Conservation (phyloP, 2,888 invertebrate genomes). For the Torymus tubicola region DNA sequence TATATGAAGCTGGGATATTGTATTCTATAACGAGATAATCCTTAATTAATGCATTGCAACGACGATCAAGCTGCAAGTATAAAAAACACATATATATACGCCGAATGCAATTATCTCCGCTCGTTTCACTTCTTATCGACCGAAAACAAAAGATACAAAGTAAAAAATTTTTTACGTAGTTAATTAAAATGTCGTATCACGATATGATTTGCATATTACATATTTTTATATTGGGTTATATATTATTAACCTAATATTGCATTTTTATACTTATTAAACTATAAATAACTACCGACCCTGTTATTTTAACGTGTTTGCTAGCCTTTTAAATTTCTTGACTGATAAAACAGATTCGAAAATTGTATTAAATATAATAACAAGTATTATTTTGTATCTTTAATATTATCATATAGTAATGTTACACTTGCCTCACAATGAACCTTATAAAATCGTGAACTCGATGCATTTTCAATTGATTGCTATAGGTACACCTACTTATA, state of each 20-base stretch:
- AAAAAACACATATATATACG: neutral
- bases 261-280: neutral
- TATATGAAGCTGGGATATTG: neutral
- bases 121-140: constrained; percentile 24
- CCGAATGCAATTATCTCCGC: constrained; percentile 27
- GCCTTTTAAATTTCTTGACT: too few species aligned
- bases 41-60: constrained; percentile 10
- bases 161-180: neutral
- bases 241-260: neutral
- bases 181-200: too few species aligned
- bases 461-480: too few species aligned
- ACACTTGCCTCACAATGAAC: too few species aligned
- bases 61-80: neutral
- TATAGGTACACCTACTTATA: too few species aligned
- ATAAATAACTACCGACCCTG: neutral
- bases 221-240: too few species aligned
- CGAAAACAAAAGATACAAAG: constrained; percentile 9
- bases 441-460: too few species aligned
- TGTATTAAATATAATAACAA: too few species aligned
- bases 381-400: too few species aligned
- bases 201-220: too few species aligned
- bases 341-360: too few species aligned
- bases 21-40: constrained; percentile 17
- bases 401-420: too few species aligned
- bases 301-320: neutral